These are phyloP conservation scores for Stegana nigrithorax DNA, from an alignment of 2,888 invertebrate genomes.

Conservation along the genomic window DNA sequence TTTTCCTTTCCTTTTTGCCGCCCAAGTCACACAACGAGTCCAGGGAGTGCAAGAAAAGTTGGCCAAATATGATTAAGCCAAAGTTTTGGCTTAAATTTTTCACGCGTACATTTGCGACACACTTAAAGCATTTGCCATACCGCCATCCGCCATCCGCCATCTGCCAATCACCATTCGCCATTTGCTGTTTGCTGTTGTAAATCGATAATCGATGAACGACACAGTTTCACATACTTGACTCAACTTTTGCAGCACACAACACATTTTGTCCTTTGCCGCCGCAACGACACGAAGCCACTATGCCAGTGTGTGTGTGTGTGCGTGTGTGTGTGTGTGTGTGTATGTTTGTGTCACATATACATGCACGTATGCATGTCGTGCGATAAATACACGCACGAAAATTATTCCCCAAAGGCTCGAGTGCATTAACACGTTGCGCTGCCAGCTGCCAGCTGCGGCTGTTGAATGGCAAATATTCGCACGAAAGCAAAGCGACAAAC, in stretches of 20 bases:
- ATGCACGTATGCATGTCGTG: not conserved
- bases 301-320: not conserved
- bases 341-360: not conserved
- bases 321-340: not conserved
- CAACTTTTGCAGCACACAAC: no score
- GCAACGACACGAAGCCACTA: not conserved
- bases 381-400: slow-evolving; percentile 17
- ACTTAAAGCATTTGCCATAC: not conserved
- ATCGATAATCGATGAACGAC: slow-evolving; percentile 14
- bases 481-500: not conserved
- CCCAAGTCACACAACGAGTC: no score
- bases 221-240: not conserved
- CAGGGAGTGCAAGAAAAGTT: no score
- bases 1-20: no score
- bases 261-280: not conserved
- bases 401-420: slow-evolving; percentile 44
- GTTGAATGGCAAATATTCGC: slow-evolving; percentile 7
- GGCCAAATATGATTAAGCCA: not conserved
- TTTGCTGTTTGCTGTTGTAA: not conserved
- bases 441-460: no score
- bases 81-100: slow-evolving; percentile 4
- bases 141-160: no score
- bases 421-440: slow-evolving; percentile 35
- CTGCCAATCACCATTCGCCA: no score
- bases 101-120: not conserved